These are phyloP conservation scores for Patella pellucida DNA, from an alignment of 2,888 invertebrate species.

Conservation along the genomic window DNA sequence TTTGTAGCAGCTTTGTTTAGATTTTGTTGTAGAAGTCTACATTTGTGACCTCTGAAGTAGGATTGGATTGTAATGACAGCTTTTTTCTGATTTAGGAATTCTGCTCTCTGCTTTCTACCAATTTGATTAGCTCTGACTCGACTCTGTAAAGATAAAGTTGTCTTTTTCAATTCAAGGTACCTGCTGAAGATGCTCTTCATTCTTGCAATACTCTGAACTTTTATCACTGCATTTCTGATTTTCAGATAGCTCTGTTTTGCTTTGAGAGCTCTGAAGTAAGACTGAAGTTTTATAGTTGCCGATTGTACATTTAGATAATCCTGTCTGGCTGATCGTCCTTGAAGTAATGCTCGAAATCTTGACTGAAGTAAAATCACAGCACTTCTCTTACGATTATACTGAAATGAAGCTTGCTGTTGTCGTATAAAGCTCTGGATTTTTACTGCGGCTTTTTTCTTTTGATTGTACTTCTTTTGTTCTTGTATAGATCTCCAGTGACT, in stretches of 20 bases:
- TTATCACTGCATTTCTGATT: constrained; percentile 30
- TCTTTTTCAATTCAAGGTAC: neutral
- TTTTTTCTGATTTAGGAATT: neutral
- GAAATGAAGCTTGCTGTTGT: constrained; percentile 22
- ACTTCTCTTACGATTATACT: constrained; percentile 16
- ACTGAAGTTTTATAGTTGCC: constrained; percentile 47
- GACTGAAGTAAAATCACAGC: constrained; percentile 33
- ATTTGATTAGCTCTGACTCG: neutral
- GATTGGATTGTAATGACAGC: neutral
- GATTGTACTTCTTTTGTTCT: constrained; percentile 2
- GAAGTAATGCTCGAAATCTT: constrained; percentile 16
- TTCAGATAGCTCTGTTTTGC: constrained; percentile 21
- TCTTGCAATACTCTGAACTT: constrained; percentile 40
- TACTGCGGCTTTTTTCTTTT: constrained; percentile 7
- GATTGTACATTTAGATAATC: constrained; percentile 19
- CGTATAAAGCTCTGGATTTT: constrained; percentile 29
- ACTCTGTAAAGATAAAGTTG: neutral
- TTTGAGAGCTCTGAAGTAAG: constrained; percentile 27
- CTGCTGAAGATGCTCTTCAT: constrained; percentile 13
- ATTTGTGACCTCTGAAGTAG: constrained; percentile 27
- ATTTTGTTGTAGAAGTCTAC: constrained; percentile 17
- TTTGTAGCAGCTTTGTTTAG: constrained; percentile 20
- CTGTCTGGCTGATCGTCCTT: neutral
- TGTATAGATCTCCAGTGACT: constrained; percentile 33
- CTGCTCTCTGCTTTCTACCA: neutral